Base-by-base conservation (phyloP, 2,113 vertebrate species). In the Cyrtonyx montezumae region DNA sequence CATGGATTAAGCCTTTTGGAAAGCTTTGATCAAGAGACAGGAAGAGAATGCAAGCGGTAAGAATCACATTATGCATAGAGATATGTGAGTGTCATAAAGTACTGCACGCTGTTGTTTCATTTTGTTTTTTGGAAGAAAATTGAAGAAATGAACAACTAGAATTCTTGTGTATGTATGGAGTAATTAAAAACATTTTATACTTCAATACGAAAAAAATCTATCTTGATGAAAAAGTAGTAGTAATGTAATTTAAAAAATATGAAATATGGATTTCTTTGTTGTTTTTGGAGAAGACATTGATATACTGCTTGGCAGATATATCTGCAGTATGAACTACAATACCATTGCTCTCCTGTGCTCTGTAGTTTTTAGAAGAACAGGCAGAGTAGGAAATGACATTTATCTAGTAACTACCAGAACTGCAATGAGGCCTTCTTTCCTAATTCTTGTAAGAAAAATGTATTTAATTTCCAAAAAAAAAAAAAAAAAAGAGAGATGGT, bases 1-100 rank as follows among this genome's bases (percentile, higher is more conserved):
- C 25, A 48, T 73, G 88, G 94, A 90, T 96, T 93, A 86, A 91
- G 90, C 83, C 83, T 75, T 78, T 79, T 63, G 93, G 53, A 36
- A 65, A 90, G 85, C 76, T 96, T 96, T 94, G 93, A 87, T 91
- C 32, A 2, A 66, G 82, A 75, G 36, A 70, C 61, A 17, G 62
- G 53, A 55, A 25, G 56, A 68, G 40, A 85, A 6, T 53, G 46
- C 43, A 93, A 88, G 91, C 36, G 48, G 2, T 82, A 87, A 53
- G 48, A 22, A 66, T 70, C 46, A 7, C 61, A 13, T 78, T 91
- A 84, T 67, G 59, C 65, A 58, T n/a, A 49, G 73, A 40, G 73
- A 22, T 77, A 7, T 83, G 82, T 61, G 81, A n/a, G 23, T 75
- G 61, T 37, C 65, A 11, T 28, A 67, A 65, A 0, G 1, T 67